Evolutionary conservation across 2,888 invertebrate species (phyloP), one percentile per base, ranked within the genome.

Genomic region (Sinelater perroti): DNA sequence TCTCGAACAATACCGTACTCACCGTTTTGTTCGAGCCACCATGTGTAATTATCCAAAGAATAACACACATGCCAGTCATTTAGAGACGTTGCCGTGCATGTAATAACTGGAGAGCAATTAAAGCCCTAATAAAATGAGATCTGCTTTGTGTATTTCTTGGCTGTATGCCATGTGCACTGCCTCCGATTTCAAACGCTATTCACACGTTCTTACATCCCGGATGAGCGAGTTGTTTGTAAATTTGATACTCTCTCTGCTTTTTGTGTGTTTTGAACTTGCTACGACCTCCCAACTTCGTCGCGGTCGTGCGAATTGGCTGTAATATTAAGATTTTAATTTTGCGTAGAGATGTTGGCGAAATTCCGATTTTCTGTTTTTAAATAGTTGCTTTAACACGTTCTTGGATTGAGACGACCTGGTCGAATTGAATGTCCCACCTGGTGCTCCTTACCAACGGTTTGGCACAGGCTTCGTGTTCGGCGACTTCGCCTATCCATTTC

Each of bases 81-180:
- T 21, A 18, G 36, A 40, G 30, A 44, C 16, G 44, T 28, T 26
- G 6, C 11, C 3, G 16, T 45, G 45, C 30, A 45, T 45, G 7
- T 45, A 17, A 45, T 45, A 30, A 30, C 10, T n/a, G n/a, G 30
- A 30, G 16, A 45, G 45, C 45, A 45, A 45, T 45, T 45, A 45
- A 45, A 38, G 16, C 18, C 8, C 30, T 30, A 45, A 45, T 45
- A 45, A 45, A 45, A 45, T 14, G 45, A 30, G 45, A 30, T 30
- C 45, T 45, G 45, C 30, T 28, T 17, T 44, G 28, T 28, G 21
- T 21, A 24, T 38, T 38, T 14, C 44, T 53, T 54, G 54, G 54
- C 54, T 54, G 54, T 30, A 11, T 36, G 45, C 54, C 54, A 54
- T 46, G 38, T 54, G 54, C 28, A 30, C 30, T 3, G 16, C 14